phyloP scores from a whole-genome alignment of 2,113 vertebrate species.

The Typhlomys cinereus region DNA sequence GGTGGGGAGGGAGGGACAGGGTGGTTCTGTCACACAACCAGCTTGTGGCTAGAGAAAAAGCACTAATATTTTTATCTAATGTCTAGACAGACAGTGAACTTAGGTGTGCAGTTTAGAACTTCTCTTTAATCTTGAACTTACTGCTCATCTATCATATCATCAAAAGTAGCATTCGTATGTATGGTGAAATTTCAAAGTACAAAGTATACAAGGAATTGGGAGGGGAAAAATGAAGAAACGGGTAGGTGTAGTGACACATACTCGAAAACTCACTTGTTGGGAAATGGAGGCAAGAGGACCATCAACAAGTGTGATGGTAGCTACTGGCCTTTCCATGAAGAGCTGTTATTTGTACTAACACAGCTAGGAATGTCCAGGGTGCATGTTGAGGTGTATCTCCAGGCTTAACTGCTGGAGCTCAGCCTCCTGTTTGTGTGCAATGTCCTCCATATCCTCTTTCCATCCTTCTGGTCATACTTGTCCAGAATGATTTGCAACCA shows the following conservation, averaged over 20 bases:
- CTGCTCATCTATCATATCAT: background rate
- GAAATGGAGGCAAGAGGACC: too few relatives aligned
- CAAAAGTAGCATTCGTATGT: background rate
- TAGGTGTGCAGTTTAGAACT: background rate
- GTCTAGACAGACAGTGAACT: background rate
- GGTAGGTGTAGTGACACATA: too few relatives aligned
- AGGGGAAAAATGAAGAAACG: too few relatives aligned
- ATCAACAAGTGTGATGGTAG: background rate
- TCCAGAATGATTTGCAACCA: background rate
- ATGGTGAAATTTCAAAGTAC: constrained; percentile 20
- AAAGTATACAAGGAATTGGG: background rate
- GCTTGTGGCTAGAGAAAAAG: constrained; percentile 84
- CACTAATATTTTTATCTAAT: background rate
- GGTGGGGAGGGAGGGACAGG: constrained; percentile 78
- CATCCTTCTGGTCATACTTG: background rate
- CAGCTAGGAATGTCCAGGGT: background rate
- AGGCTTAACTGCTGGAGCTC: background rate
- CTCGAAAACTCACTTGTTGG: too few relatives aligned
- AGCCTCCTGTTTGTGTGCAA: background rate
- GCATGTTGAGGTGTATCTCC: background rate
- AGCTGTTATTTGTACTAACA: background rate
- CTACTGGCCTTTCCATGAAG: background rate
- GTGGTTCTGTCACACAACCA: constrained; percentile 84
- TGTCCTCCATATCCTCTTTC: background rate
- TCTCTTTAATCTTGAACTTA: background rate